These are phyloP conservation scores for Drosophila fulvimacula DNA, from an alignment of 2,888 invertebrate species.

Conservation along the genomic window DNA sequence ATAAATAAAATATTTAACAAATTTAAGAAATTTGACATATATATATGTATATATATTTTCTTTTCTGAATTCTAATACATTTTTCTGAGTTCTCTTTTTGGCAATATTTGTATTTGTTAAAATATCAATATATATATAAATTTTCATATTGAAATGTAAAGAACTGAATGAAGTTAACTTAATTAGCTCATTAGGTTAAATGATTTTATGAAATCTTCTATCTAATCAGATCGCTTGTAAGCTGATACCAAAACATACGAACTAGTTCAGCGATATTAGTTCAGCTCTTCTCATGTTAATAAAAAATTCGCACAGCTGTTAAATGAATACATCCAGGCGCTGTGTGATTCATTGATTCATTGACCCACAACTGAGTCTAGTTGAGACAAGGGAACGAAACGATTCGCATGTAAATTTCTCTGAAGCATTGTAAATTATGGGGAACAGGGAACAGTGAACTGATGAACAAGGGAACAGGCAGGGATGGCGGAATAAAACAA, in stretches of 20 bases:
- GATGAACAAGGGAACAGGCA: background rate
- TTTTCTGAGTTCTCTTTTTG: background rate
- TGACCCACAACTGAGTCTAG: conserved; percentile 63
- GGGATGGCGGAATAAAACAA: conserved; percentile 37
- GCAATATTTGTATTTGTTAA: background rate
- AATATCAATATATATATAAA: background rate
- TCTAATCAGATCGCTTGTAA: background rate
- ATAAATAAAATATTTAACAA: background rate
- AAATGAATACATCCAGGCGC: conserved; percentile 41
- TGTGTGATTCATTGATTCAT: conserved; percentile 67
- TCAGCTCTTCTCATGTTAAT: background rate
- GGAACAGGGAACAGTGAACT: conserved; percentile 23
- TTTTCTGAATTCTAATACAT: too few relatives aligned
- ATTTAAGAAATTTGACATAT: background rate
- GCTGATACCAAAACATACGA: background rate
- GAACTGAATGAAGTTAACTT: background rate
- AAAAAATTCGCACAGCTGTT: conserved; percentile 64
- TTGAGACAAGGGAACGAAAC: conserved; percentile 34
- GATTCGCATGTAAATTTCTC: conserved; percentile 64
- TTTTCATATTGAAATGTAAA: too few relatives aligned
- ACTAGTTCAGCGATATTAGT: background rate
- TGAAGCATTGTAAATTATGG: conserved; percentile 71
- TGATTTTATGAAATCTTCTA: background rate
- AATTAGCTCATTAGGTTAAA: background rate
- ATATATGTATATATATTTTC: too few relatives aligned